Evolutionary conservation across 2,797 vertebrate genomes (phyloP), one percentile per base, ranked within the genome.

Genomic region (Sebastolobus alascanus): DNA sequence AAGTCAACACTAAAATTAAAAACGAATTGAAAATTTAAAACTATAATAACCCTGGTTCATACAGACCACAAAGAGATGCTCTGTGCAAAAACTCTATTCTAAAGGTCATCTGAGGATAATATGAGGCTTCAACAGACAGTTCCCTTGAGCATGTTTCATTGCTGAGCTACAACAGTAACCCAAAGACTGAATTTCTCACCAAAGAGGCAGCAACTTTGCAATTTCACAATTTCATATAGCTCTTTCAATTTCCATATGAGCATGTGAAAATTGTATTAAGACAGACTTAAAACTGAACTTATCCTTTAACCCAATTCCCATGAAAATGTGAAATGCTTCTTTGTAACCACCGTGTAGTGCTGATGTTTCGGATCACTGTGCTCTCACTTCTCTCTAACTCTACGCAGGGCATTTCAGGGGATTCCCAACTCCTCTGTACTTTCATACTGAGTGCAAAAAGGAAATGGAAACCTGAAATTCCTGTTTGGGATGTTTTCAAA

Each of bases 271-370:
- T 6, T 52, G 18, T n/a, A 52, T 37, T 22, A 37, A 22, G 12
- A 13, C 33, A 13, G 2, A n/a, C 25, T 8, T 3, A 16, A 37
- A 60, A 63, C 50, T 33, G 12, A 25, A 8, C 6, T 0, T 52
- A 2, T 27, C n/a, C 31, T 33, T 52, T 12, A 12, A 18, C 43
- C 31, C 43, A 13, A 8, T 33, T 58, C 18, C 31, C 1, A 54
- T 72, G 61, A 29, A 63, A 37, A 56, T 33, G 0, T 75, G 65
- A 79, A 67, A 43, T 46, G 9, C 61, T 43, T 8, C 16, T 22
- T 11, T 66, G 20, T 75, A 65, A 64, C 82, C 20, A 73, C 70
- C 29, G 35, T 12, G 63, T 66, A 12, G 71, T 78, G 72, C 68
- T 76, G 29, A 67, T 71, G 59, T 18, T 40, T 55, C 68, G 61